These are phyloP conservation scores for Gobius niger DNA, from an alignment of 2,113 vertebrate species.

Conservation along the genomic window DNA sequence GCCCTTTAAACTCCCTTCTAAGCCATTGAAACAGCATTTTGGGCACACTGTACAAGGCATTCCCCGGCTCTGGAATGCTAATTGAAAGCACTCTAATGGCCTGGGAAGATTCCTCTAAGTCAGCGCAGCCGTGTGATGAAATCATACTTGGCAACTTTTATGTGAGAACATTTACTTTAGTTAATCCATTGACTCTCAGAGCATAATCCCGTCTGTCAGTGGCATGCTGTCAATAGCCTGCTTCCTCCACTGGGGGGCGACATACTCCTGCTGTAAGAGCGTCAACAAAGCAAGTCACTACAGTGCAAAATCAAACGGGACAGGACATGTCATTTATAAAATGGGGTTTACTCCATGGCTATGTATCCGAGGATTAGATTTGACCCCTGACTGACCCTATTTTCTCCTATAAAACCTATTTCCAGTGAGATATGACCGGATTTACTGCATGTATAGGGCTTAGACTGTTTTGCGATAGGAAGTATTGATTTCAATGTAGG, in stretches of 20 bases:
- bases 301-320: constrained; percentile 33
- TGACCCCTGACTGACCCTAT: constrained; percentile 48
- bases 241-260: constrained; percentile 51
- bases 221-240: neutral
- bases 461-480: constrained; percentile 14
- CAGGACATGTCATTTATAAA: constrained; percentile 46
- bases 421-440: constrained; percentile 26
- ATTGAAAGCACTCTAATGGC: constrained; percentile 54
- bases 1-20: constrained; percentile 43
- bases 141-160: constrained; percentile 40
- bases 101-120: constrained; percentile 44
- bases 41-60: constrained; percentile 15
- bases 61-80: constrained; percentile 25
- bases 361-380: constrained; percentile 53
- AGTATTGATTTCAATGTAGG: constrained; percentile 32
- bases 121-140: constrained; percentile 25
- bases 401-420: constrained; percentile 39
- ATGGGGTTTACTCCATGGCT: constrained; percentile 40
- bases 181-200: constrained; percentile 40
- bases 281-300: constrained; percentile 16
- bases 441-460: constrained; percentile 33
- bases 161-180: constrained; percentile 57
- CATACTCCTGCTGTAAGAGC: constrained; percentile 24
- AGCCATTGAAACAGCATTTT: constrained; percentile 63
- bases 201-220: constrained; percentile 39